A percentile compares a stretch with the other conserved stretches of the same genome.
Evolutionary conservation across 1,140 invertebrate genomes (phyloP).

Genomic region (Drosophila suzukii): DNA sequence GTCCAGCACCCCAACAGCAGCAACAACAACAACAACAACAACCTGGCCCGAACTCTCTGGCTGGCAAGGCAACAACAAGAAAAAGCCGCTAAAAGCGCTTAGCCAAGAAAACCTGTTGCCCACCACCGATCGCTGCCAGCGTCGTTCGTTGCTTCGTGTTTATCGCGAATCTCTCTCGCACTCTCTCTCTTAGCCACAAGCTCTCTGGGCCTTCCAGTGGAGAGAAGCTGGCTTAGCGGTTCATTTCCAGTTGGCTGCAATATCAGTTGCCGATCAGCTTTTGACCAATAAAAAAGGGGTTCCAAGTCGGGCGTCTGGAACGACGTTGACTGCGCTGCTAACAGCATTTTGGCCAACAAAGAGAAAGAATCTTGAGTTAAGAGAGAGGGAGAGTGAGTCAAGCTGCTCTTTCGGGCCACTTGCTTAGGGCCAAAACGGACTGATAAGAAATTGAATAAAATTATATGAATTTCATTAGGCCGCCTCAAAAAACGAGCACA

Average conservation of each 20-base stretch:
- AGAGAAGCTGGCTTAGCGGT: constrained; percentile 66
- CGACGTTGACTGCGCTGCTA: constrained; percentile 18
- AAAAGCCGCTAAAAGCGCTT: constrained; percentile 72
- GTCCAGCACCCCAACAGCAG: constrained; percentile 69
- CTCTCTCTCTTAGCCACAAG: constrained; percentile 13
- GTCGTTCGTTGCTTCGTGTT: constrained; percentile 78
- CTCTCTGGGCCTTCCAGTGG: constrained; percentile 58
- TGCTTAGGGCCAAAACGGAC: constrained; percentile 60
- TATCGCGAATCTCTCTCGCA: constrained; percentile 33
- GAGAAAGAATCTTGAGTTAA: constrained; percentile 45
- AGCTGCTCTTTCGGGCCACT: constrained; percentile 13
- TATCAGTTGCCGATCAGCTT: constrained; percentile 81
- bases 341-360: constrained; percentile 22
- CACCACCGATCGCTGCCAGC: constrained; percentile 66
- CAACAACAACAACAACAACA: constrained; percentile 12
- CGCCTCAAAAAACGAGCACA: constrained; percentile 35
- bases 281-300: constrained; percentile 81
- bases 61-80: constrained; percentile 27
- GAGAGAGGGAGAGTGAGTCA: constrained; percentile 20
- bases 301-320: constrained; percentile 64
- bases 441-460: constrained; percentile 82
- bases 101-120: constrained; percentile 67
- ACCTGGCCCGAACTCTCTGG: constrained; percentile 19
- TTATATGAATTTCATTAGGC: constrained; percentile 75
- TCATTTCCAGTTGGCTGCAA: constrained; percentile 75